A percentile compares a stretch with the other conserved stretches of the same genome.
Conservation (phyloP, 2,797 vertebrate species). For the Morelia viridis region DNA sequence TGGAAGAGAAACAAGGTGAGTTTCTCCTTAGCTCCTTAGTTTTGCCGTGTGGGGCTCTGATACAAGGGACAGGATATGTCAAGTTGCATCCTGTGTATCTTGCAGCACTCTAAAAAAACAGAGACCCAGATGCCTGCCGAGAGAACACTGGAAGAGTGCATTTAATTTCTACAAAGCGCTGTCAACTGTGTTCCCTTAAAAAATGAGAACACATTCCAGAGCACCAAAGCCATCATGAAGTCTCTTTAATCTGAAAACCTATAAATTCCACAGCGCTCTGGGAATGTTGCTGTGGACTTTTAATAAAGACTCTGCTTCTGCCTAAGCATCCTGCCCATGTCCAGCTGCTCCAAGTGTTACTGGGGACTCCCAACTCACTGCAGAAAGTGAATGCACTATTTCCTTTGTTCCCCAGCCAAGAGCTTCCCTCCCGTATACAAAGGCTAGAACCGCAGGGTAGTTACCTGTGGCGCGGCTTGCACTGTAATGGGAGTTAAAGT, state of each 20-base stretch:
- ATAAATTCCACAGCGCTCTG: not conserved
- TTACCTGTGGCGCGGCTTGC: slow-evolving; percentile 89
- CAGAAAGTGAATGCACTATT: slow-evolving; percentile 35
- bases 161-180: slow-evolving; percentile 15
- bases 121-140: not conserved
- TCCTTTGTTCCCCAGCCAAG: not conserved
- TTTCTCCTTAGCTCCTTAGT: not conserved
- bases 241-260: not conserved
- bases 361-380: not conserved
- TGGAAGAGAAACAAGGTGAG: not conserved
- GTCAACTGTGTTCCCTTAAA: not conserved
- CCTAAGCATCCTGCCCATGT: not conserved
- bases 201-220: not conserved
- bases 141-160: slow-evolving; percentile 8
- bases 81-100: not conserved
- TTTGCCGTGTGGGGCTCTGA: not conserved
- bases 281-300: not conserved
- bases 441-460: not conserved
- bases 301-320: not conserved
- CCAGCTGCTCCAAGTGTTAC: not conserved
- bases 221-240: not conserved
- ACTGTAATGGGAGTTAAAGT: slow-evolving; percentile 79
- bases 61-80: not conserved
- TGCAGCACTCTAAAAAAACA: not conserved
- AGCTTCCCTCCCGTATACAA: not conserved